Evolutionary conservation across 2,113 vertebrate genomes (phyloP), one percentile per base, ranked within the genome.

Genomic region (Corythoichthys haematopterus): DNA sequence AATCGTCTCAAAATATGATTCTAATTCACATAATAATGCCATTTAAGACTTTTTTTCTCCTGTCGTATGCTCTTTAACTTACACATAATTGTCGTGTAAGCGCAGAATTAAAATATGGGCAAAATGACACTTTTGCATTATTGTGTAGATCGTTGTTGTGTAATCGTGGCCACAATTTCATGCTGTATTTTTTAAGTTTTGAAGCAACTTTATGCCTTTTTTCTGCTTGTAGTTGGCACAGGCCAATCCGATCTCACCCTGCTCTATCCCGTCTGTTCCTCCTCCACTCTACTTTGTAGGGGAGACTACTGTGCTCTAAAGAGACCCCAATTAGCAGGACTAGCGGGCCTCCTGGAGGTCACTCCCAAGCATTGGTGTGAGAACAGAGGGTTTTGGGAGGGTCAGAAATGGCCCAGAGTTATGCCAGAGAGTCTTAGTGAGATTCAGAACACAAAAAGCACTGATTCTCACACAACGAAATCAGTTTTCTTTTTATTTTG

Each of bases 271-370:
- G 38, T 45, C 36, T 28, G 52, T 43, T 52, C 59, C 59, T 67
- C 76, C 47, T 76, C 72, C 75, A 48, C 74, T 69, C 57, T 38
- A 28, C 60, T 64, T 64, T 55, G 45, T 60, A 20, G 43, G 66
- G 66, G 20, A 12, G 20, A 52, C 68, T 43, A 67, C 71, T 64
- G 45, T 78, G 76, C 79, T 88, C 76, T 85, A 75, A 73, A 66
- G 79, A 88, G 85, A 88, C 85, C 84, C 80, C 83, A 88, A 88
- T 88, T 88, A 88, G 81, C 78, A 71, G 64, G 68, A 83, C 80
- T 70, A 73, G 77, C 68, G 59, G 79, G 76, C 80, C 77, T 66
- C 70, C 74, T 84, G 87, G 88, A 86, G 86, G 86, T 87, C 81
- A 80, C 78, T 80, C 79, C 40, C 74, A 46, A 72, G 83, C 76